Conservation (phyloP, 2,113 vertebrate species). For the Mormyrus iriodes region DNA sequence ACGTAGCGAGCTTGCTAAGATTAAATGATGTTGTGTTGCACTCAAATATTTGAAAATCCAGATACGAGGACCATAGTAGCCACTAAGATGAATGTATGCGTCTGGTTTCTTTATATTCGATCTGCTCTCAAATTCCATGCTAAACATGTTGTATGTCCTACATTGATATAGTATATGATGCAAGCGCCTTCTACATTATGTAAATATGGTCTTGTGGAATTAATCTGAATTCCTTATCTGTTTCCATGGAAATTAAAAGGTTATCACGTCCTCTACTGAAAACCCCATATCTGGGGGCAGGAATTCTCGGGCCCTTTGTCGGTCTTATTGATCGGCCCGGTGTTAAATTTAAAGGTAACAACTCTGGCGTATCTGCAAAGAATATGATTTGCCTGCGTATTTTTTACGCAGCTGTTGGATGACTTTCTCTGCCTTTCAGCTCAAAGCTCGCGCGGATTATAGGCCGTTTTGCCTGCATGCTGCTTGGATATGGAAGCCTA, state of each 20-base stretch:
- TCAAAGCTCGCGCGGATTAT: not conserved
- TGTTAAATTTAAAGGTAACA: not conserved
- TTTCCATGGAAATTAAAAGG: conserved; percentile 5
- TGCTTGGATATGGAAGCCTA: not conserved
- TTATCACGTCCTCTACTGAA: not conserved
- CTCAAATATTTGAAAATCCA: not conserved
- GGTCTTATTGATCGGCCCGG: not conserved
- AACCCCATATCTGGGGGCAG: not conserved
- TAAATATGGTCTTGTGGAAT: not conserved
- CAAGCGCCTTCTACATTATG: not conserved
- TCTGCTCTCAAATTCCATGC: not conserved
- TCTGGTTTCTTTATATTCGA: not conserved
- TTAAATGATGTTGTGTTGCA: not conserved
- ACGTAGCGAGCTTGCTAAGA: not conserved
- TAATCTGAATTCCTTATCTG: not conserved
- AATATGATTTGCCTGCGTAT: not conserved
- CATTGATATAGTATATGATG: not conserved
- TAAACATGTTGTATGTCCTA: not conserved
- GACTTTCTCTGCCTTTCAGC: not conserved
- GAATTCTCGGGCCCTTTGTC: not conserved
- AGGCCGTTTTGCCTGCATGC: not conserved
- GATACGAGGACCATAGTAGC: not conserved
- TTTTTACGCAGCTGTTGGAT: not conserved
- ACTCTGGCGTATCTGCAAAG: not conserved
- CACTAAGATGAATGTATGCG: not conserved